Conservation (phyloP, 2,797 vertebrate genomes). For the Neopelma chrysocephalum region DNA sequence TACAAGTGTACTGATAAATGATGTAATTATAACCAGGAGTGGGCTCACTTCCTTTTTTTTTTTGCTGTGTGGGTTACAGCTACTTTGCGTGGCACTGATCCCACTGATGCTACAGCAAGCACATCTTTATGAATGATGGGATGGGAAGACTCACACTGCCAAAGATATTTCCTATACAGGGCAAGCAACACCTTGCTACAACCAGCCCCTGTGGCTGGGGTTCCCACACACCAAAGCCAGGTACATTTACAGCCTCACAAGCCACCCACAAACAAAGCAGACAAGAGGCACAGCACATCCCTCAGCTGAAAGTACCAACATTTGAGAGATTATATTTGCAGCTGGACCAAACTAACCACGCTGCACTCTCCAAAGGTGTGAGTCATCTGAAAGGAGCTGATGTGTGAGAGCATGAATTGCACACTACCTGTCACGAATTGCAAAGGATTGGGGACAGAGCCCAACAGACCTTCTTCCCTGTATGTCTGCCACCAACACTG, state of each 20-base stretch:
- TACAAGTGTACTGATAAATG: not conserved
- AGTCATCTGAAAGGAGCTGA: slow-evolving; percentile 8
- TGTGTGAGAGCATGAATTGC: not conserved
- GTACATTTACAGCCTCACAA: not conserved
- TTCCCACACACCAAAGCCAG: not conserved
- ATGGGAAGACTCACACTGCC: not conserved
- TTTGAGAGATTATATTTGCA: not conserved
- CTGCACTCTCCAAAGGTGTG: not conserved
- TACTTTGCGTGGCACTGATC: not conserved
- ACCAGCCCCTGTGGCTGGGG: not conserved
- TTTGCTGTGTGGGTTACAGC: not conserved
- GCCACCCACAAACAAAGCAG: not conserved
- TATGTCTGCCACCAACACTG: not conserved
- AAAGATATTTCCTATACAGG: not conserved
- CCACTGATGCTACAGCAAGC: not conserved
- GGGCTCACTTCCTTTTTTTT: not conserved
- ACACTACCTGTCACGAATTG: not conserved
- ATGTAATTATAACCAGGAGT: not conserved
- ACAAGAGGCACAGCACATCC: not conserved
- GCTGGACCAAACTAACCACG: not conserved
- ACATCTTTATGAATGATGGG: not conserved
- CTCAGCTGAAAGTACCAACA: not conserved
- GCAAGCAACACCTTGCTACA: not conserved
- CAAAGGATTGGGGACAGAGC: not conserved
- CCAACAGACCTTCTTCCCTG: not conserved